Percentiles rank a stretch among this genome's conserved stretches.
Conservation (phyloP, 2,113 vertebrate genomes). For the Lipophrys pholis region DNA sequence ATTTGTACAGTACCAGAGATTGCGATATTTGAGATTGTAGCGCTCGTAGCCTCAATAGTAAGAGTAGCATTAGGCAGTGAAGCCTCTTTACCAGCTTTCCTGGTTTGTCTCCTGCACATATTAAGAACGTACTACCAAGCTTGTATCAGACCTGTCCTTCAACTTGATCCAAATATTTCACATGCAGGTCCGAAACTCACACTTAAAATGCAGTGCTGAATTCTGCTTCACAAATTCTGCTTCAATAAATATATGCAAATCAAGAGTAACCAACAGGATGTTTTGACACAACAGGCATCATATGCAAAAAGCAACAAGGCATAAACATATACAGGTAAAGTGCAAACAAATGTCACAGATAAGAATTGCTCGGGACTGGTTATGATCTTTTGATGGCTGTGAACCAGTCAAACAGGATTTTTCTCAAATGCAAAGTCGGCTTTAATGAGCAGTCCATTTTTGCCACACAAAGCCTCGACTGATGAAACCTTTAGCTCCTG, state of each 20-base stretch:
- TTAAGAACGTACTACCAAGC: slow-evolving; percentile 23
- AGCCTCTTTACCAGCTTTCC: not conserved
- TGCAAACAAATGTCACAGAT: slow-evolving; percentile 31
- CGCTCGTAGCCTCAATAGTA: slow-evolving; percentile 18
- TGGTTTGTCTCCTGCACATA: slow-evolving; percentile 8
- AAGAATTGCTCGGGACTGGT: slow-evolving; percentile 21
- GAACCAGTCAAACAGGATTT: not conserved
- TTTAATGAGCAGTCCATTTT: slow-evolving; percentile 8
- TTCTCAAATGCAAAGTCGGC: slow-evolving; percentile 23
- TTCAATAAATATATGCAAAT: slow-evolving; percentile 65
- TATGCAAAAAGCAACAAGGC: slow-evolving; percentile 54
- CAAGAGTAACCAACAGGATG: slow-evolving; percentile 8
- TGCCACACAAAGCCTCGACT: not conserved
- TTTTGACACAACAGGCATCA: slow-evolving; percentile 41
- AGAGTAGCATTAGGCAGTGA: slow-evolving; percentile 10
- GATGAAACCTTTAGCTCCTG: not conserved
- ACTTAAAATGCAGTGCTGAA: slow-evolving; percentile 12
- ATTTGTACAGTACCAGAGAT: slow-evolving; percentile 7
- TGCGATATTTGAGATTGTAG: slow-evolving; percentile 25
- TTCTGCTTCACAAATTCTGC: slow-evolving; percentile 38
- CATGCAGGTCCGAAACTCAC: slow-evolving; percentile 12
- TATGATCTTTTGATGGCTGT: slow-evolving; percentile 14
- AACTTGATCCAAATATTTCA: slow-evolving; percentile 32
- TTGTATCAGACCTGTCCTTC: slow-evolving; percentile 29
- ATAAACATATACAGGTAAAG: slow-evolving; percentile 44